Evolutionary conservation across 2,888 invertebrate genomes (phyloP).

Genomic region (Coenonympha arcania): DNA sequence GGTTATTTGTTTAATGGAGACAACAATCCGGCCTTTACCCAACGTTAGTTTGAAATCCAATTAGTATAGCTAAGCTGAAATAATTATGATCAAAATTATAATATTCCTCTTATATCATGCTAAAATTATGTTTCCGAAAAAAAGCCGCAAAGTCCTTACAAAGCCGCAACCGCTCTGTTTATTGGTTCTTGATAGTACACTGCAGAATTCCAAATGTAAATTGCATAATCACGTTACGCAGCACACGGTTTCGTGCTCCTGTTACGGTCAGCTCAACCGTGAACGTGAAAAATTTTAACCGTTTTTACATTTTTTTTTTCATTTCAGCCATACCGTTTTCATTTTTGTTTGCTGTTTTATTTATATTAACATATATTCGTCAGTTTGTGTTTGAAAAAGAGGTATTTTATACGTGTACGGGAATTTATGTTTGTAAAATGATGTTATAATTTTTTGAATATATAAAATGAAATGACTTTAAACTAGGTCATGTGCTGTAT

Average conservation of each 20-base stretch:
- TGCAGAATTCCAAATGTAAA: slow-evolving; percentile 5
- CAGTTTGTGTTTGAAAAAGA: not conserved
- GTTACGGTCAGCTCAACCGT: slow-evolving; percentile 6
- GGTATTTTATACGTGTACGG: not conserved
- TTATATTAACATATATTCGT: not conserved
- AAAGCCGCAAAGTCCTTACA: not conserved
- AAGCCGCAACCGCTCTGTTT: not conserved
- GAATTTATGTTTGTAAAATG: too few species aligned
- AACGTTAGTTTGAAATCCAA: too few species aligned
- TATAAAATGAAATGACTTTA: too few species aligned
- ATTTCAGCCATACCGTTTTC: not conserved
- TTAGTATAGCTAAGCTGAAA: too few species aligned
- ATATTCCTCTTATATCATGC: too few species aligned
- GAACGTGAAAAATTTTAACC: slow-evolving; percentile 1
- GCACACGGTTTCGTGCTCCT: slow-evolving; percentile 2
- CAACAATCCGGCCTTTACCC: too few species aligned
- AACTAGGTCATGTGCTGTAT: too few species aligned
- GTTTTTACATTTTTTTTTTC: not conserved
- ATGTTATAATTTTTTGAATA: too few species aligned
- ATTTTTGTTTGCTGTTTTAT: too few species aligned
- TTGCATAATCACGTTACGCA: slow-evolving; percentile 6
- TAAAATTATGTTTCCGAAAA: too few species aligned
- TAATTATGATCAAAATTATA: too few species aligned
- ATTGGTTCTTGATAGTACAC: slow-evolving; percentile 2
- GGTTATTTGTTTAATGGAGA: too few species aligned